phyloP scores from a whole-genome alignment of 2,888 invertebrate species.

The Tinea semifulvella region DNA sequence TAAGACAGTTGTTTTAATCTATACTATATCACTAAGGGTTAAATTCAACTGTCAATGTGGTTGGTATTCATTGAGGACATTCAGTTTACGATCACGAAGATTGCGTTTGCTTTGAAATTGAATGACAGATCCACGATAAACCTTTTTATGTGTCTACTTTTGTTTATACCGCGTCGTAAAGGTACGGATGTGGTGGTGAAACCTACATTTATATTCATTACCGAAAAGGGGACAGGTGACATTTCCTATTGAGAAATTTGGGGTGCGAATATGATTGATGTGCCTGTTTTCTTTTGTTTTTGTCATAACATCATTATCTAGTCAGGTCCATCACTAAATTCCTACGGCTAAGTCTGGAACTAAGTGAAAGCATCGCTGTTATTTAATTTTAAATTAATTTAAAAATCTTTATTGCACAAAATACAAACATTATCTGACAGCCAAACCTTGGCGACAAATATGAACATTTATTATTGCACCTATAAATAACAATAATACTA shows the following conservation, averaged over 20 bases:
- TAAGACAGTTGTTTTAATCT: too few relatives aligned
- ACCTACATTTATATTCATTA: constrained; percentile 1
- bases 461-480: too few relatives aligned
- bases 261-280: not conserved
- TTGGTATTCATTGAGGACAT: not conserved
- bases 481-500: too few relatives aligned
- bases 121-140: constrained; percentile 39
- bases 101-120: constrained; percentile 25
- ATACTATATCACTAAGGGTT: too few relatives aligned
- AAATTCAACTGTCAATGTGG: too few relatives aligned
- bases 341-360: too few relatives aligned
- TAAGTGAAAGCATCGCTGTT: too few relatives aligned
- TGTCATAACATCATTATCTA: not conserved
- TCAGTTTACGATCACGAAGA: constrained; percentile 21
- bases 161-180: constrained; percentile 33
- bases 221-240: not conserved
- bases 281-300: not conserved
- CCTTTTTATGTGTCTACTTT: constrained; percentile 49
- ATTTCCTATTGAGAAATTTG: constrained; percentile 1
- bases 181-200: not conserved
- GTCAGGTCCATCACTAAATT: too few relatives aligned
- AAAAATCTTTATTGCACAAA: too few relatives aligned
- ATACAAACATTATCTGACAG: too few relatives aligned
- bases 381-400: too few relatives aligned
- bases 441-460: too few relatives aligned